phyloP scores from a whole-genome alignment of 2,113 vertebrate species.

The Camelus bactrianus region DNA sequence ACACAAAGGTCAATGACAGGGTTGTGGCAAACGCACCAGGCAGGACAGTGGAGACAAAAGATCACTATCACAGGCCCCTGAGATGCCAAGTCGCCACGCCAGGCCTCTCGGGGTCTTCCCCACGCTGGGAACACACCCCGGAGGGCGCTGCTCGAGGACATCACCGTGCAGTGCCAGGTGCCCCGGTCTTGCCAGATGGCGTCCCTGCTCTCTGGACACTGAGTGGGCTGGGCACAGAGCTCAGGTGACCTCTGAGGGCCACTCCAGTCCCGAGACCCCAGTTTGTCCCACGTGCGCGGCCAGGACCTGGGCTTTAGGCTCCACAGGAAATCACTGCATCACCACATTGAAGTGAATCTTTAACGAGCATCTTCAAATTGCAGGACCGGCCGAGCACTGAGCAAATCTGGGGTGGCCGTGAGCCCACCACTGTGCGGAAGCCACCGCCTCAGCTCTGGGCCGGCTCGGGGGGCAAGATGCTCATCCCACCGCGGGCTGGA shows the following conservation, averaged over 20 bases:
- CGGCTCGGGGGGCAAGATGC: background rate
- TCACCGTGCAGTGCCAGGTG: no score
- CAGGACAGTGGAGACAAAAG: background rate
- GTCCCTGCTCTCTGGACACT: accelerated
- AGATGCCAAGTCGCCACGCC: background rate
- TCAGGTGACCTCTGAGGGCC: background rate
- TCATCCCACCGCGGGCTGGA: background rate
- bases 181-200: accelerated
- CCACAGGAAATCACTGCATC: background rate
- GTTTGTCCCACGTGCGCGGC: background rate
- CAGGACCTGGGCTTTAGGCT: background rate
- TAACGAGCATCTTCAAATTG: background rate
- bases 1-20: background rate
- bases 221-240: background rate
- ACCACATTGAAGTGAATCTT: background rate
- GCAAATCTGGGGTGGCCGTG: accelerated
- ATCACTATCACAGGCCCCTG: accelerated
- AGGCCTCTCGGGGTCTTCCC: no score
- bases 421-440: accelerated
- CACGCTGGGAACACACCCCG: no score
- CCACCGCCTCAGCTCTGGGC: accelerated
- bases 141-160: accelerated
- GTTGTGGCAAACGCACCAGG: background rate
- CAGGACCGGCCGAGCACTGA: background rate
- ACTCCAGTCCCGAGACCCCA: background rate